These are phyloP conservation scores for Phalacrocorax aristotelis DNA, from an alignment of 2,113 vertebrate species.

Conservation along the genomic window DNA sequence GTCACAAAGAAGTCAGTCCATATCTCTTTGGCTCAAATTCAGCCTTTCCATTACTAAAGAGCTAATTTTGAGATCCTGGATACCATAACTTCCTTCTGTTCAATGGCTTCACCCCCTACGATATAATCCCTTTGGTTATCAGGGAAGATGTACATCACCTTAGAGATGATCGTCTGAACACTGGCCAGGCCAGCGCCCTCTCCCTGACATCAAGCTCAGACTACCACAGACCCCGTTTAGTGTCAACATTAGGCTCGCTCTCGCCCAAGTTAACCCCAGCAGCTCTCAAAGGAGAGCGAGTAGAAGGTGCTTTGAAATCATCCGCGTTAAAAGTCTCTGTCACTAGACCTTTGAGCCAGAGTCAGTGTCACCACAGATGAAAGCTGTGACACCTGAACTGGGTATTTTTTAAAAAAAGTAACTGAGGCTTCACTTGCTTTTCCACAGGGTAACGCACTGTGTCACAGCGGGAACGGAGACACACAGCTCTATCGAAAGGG, in stretches of 20 bases:
- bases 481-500: not conserved
- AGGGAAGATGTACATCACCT: not conserved
- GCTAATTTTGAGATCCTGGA: not conserved
- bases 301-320: not conserved
- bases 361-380: not conserved
- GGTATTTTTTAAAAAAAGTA: not conserved
- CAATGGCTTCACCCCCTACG: not conserved
- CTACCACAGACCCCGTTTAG: not conserved
- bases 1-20: not conserved
- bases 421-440: not conserved
- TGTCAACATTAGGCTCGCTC: accelerated
- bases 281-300: not conserved
- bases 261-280: too few relatives aligned
- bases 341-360: not conserved
- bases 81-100: not conserved
- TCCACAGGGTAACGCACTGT: not conserved
- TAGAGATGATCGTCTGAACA: not conserved
- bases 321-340: accelerated
- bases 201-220: not conserved
- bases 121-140: not conserved
- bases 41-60: not conserved
- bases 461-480: not conserved
- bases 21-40: not conserved
- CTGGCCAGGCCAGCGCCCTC: not conserved
- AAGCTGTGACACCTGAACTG: not conserved